phyloP scores from a whole-genome alignment of 2,888 invertebrate genomes.

The Plagodis dolabraria region DNA sequence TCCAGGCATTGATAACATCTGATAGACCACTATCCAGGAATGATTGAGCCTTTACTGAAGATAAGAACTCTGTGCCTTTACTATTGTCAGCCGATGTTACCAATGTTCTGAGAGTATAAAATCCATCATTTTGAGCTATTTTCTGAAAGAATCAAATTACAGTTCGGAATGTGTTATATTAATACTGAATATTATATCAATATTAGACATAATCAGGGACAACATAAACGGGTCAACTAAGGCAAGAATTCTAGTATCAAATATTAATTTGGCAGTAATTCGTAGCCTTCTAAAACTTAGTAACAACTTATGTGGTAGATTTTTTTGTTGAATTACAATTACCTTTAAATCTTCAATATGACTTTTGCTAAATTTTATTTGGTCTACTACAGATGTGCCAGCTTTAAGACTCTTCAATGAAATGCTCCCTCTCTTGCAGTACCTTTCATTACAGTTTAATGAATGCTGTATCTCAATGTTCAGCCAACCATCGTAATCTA shows the following conservation, averaged over 20 bases:
- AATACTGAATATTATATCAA: too few species aligned
- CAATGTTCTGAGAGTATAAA: conserved; percentile 90
- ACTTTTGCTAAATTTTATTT: conserved; percentile 82
- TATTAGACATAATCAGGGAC: too few species aligned
- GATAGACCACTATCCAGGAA: conserved; percentile 90
- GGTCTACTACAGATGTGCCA: conserved; percentile 86
- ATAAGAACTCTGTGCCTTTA: conserved; percentile 87
- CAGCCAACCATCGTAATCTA: conserved; percentile 91
- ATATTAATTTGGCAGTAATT: neutral
- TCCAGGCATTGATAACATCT: conserved; percentile 91
- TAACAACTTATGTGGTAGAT: neutral
- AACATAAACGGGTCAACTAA: too few species aligned
- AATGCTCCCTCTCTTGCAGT: conserved; percentile 88
- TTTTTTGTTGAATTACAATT: too few species aligned
- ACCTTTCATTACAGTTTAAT: conserved; percentile 82
- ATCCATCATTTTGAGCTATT: conserved; percentile 87
- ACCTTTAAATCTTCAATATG: conserved; percentile 86
- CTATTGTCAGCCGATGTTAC: conserved; percentile 87
- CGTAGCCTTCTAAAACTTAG: too few species aligned
- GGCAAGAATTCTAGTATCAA: neutral
- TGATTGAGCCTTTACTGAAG: conserved; percentile 92
- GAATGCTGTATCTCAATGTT: conserved; percentile 89
- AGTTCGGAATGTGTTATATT: neutral
- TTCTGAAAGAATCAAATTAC: conserved; percentile 69
- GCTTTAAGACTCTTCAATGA: conserved; percentile 88